phyloP scores from a whole-genome alignment of 2,113 vertebrate genomes.

The Brachyhypopomus gauderio region DNA sequence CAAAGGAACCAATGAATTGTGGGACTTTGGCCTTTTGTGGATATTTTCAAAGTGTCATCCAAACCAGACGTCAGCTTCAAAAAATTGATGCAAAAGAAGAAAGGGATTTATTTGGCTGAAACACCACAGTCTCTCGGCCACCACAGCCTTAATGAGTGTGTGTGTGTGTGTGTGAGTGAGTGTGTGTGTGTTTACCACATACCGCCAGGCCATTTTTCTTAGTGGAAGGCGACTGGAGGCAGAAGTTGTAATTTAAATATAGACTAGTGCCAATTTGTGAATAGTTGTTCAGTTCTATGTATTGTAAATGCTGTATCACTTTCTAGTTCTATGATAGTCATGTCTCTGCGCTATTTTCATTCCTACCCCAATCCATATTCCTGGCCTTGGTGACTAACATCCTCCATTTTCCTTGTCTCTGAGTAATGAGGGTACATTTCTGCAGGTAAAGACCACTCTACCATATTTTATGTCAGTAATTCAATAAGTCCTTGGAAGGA shows the following conservation, averaged over 20 bases:
- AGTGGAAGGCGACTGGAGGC: neutral
- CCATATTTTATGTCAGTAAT: neutral
- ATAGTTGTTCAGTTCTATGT: neutral
- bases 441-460: neutral
- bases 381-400: constrained; percentile 21
- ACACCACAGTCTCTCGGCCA: constrained; percentile 52
- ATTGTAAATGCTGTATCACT: neutral
- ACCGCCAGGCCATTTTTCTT: neutral
- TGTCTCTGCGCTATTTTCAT: neutral
- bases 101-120: constrained; percentile 34
- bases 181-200: constrained; percentile 1
- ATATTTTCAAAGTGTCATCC: neutral
- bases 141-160: constrained; percentile 54
- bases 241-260: neutral
- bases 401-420: neutral
- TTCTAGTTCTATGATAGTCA: neutral
- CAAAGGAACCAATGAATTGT: constrained; percentile 9
- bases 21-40: neutral
- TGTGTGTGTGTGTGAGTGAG: neutral
- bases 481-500: constrained; percentile 12
- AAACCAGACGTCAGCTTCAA: neutral
- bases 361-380: neutral
- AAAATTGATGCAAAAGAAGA: constrained; percentile 27
- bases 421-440: constrained; percentile 25
- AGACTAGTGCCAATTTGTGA: constrained; percentile 5